Conservation (phyloP, 2,888 invertebrate genomes). For the Coenonympha glycerion region DNA sequence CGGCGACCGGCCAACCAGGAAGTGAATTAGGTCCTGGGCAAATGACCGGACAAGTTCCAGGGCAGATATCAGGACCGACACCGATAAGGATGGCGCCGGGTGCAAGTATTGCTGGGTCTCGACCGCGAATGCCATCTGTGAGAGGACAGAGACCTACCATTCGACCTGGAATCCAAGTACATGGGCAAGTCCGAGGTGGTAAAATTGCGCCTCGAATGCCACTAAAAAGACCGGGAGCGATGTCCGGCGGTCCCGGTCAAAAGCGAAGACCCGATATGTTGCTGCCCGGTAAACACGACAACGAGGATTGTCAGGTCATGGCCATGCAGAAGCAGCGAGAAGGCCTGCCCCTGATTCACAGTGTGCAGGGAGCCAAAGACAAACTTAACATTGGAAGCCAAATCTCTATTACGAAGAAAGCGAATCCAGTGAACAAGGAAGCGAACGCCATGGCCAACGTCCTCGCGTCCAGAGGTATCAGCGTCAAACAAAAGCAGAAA, state of each 20-base stretch:
- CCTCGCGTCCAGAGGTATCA: slow-evolving; percentile 84
- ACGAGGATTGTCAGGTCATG: slow-evolving; percentile 85
- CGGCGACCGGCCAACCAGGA: slow-evolving; percentile 27
- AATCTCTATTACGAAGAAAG: slow-evolving; percentile 80
- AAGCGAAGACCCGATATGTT: slow-evolving; percentile 79
- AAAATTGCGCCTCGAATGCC: slow-evolving; percentile 58
- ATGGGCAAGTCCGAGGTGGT: slow-evolving; percentile 55
- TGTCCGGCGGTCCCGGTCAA: slow-evolving; percentile 42
- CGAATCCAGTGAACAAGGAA: slow-evolving; percentile 76
- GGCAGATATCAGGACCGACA: slow-evolving; percentile 51
- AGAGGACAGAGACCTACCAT: slow-evolving; percentile 54
- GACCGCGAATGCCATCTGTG: slow-evolving; percentile 55
- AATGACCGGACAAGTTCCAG: slow-evolving; percentile 30
- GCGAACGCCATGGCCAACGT: slow-evolving; percentile 86
- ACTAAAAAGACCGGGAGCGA: slow-evolving; percentile 53
- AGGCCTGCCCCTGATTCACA: slow-evolving; percentile 83
- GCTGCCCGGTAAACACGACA: slow-evolving; percentile 81
- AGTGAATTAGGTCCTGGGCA: slow-evolving; percentile 39
- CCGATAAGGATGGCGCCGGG: slow-evolving; percentile 60
- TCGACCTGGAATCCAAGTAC: slow-evolving; percentile 62
- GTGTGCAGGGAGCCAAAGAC: slow-evolving; percentile 79
- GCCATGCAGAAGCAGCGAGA: slow-evolving; percentile 83
- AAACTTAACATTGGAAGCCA: slow-evolving; percentile 83
- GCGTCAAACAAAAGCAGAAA: slow-evolving; percentile 81
- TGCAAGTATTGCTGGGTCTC: slow-evolving; percentile 45